A percentile compares a stretch with the other conserved stretches of the same genome.
Evolutionary conservation across 2,797 vertebrate genomes (phyloP).

Genomic region (Hozukius guyotensis): DNA sequence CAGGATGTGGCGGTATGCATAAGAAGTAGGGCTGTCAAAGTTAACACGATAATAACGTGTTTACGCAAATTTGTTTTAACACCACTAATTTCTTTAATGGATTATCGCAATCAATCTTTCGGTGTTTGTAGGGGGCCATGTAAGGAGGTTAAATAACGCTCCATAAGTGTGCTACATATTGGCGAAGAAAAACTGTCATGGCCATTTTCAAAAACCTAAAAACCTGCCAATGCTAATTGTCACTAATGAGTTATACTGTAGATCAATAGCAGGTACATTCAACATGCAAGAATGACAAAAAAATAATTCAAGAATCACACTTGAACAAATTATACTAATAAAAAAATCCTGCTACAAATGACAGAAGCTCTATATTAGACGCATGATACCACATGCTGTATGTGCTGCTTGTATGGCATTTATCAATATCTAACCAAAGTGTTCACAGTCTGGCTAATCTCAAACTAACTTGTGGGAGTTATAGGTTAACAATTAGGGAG

Average conservation of each 20-base stretch:
- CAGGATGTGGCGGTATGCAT: no score
- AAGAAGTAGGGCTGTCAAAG: no score
- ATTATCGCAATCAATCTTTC: no score
- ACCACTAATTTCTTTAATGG: no score
- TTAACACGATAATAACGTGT: no score
- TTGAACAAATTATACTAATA: background rate
- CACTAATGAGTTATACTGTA: background rate
- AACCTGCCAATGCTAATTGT: background rate
- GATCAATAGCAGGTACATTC: background rate
- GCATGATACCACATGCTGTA: background rate
- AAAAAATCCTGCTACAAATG: background rate
- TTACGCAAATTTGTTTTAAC: no score
- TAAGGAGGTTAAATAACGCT: no score
- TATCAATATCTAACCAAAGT: slow-evolving; percentile 9
- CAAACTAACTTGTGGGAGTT: slow-evolving; percentile 50
- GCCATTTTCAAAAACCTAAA: background rate
- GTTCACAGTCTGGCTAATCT: slow-evolving; percentile 48
- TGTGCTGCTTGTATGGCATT: slow-evolving; percentile 5
- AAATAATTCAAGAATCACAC: background rate
- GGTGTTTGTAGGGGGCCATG: no score
- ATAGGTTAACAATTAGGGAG: slow-evolving; percentile 46
- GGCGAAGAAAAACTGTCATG: no score
- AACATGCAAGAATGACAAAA: background rate
- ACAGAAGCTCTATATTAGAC: background rate
- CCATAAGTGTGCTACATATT: no score